These are phyloP conservation scores for Bucco capensis DNA, from an alignment of 2,113 vertebrate species.

Conservation along the genomic window DNA sequence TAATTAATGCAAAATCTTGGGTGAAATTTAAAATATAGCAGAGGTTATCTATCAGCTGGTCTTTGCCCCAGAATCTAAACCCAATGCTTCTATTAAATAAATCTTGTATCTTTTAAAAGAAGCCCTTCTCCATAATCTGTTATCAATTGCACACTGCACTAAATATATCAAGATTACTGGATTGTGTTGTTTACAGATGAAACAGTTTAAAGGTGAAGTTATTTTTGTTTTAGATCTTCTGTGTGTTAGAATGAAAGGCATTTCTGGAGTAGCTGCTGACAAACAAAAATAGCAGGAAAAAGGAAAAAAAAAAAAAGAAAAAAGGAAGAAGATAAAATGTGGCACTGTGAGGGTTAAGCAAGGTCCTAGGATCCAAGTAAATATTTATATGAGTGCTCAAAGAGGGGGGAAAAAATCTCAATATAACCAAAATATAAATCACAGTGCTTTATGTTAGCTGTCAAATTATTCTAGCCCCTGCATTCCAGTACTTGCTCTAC, in stretches of 20 bases:
- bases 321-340: conserved; percentile 27
- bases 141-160: conserved; percentile 55
- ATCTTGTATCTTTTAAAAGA: conserved; percentile 33
- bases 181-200: conserved; percentile 52
- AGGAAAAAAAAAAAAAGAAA: not conserved
- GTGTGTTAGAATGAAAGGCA: conserved; percentile 31
- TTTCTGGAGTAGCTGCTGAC: conserved; percentile 29
- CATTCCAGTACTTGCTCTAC: conserved; percentile 59
- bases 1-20: conserved; percentile 45
- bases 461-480: conserved; percentile 67
- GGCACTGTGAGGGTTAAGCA: conserved; percentile 69
- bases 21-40: conserved; percentile 48
- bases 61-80: conserved; percentile 9
- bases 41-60: conserved; percentile 8
- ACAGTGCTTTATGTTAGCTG: conserved; percentile 67
- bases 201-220: conserved; percentile 58
- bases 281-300: not conserved
- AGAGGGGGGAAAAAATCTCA: conserved; percentile 66
- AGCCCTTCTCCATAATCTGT: conserved; percentile 23
- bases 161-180: conserved; percentile 44
- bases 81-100: conserved; percentile 27
- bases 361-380: conserved; percentile 72
- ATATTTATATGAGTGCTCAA: conserved; percentile 77
- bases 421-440: conserved; percentile 74
- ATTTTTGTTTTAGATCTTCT: conserved; percentile 43